Conservation (phyloP, 2,888 invertebrate species). For the Eupithecia subfuscata region DNA sequence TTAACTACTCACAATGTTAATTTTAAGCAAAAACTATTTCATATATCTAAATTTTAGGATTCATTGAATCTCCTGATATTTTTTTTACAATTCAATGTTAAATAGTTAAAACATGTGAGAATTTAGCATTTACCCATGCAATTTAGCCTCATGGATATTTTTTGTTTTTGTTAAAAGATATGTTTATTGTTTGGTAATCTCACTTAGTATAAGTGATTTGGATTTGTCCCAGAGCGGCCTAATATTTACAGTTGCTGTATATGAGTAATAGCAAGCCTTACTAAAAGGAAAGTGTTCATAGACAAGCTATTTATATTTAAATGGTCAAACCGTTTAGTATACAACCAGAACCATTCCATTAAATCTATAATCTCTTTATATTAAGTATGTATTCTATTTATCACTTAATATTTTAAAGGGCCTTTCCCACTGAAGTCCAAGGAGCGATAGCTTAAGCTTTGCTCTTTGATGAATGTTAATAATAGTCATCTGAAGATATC, state of each 20-base stretch:
- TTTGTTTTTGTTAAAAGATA: conserved; percentile 13
- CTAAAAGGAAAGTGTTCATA: conserved; percentile 72
- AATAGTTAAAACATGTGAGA: conserved; percentile 27
- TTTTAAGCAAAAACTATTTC: neutral
- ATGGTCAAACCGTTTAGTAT: conserved; percentile 50
- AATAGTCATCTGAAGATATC: neutral
- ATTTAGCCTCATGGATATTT: conserved; percentile 16
- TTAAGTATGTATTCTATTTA: conserved; percentile 50
- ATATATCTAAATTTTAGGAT: conserved; percentile 44
- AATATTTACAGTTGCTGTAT: conserved; percentile 40
- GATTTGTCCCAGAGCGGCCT: conserved; percentile 57
- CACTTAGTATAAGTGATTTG: conserved; percentile 51
- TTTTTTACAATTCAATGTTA: conserved; percentile 34
- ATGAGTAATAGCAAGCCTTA: conserved; percentile 47
- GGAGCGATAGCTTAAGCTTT: conserved; percentile 9
- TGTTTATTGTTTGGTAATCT: conserved; percentile 62
- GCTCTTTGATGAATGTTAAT: neutral
- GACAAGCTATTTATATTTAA: conserved; percentile 47
- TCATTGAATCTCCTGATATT: conserved; percentile 54
- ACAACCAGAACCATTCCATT: conserved; percentile 64
- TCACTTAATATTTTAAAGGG: conserved; percentile 31
- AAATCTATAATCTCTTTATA: conserved; percentile 51
- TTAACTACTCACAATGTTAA: conserved; percentile 6
- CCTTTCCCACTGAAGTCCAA: conserved; percentile 17
- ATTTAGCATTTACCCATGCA: conserved; percentile 28